A percentile compares a stretch with the other conserved stretches of the same genome.
phyloP scores from a whole-genome alignment of 2,797 vertebrate species.

The Gephyroberyx darwinii region DNA sequence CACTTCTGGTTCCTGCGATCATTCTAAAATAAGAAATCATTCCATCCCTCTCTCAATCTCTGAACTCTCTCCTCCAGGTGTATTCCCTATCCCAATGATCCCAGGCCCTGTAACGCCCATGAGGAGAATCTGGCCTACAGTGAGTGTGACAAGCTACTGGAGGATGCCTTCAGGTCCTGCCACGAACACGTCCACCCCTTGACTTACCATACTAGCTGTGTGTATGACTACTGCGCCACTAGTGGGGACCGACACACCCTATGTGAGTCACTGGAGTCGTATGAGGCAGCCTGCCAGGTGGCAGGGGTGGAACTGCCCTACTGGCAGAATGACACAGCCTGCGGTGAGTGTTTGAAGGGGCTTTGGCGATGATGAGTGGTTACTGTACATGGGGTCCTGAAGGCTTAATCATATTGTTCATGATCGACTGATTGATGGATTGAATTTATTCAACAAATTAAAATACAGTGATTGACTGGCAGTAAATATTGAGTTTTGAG shows the following conservation, averaged over 20 bases:
- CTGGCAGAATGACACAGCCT: constrained; percentile 81
- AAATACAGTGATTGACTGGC: no score
- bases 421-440: neutral
- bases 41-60: neutral
- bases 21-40: neutral
- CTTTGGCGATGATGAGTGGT: neutral
- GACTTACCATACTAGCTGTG: constrained; percentile 81
- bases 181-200: constrained; percentile 80
- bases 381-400: neutral
- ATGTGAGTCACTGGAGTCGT: constrained; percentile 83
- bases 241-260: constrained; percentile 73
- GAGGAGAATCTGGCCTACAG: constrained; percentile 64
- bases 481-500: no score
- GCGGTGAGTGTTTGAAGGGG: constrained; percentile 74
- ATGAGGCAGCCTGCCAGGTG: constrained; percentile 80
- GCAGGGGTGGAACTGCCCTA: constrained; percentile 76
- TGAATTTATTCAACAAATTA: no score
- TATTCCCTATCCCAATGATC: constrained; percentile 58
- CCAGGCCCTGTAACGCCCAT: constrained; percentile 62
- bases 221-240: constrained; percentile 84
- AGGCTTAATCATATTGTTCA: neutral
- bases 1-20: neutral
- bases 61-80: constrained; percentile 67
- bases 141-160: constrained; percentile 70
- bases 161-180: constrained; percentile 79